Evolutionary conservation across 2,888 invertebrate genomes (phyloP), one percentile per base, ranked within the genome.

Genomic region (Dasysyrphus albostriatus): DNA sequence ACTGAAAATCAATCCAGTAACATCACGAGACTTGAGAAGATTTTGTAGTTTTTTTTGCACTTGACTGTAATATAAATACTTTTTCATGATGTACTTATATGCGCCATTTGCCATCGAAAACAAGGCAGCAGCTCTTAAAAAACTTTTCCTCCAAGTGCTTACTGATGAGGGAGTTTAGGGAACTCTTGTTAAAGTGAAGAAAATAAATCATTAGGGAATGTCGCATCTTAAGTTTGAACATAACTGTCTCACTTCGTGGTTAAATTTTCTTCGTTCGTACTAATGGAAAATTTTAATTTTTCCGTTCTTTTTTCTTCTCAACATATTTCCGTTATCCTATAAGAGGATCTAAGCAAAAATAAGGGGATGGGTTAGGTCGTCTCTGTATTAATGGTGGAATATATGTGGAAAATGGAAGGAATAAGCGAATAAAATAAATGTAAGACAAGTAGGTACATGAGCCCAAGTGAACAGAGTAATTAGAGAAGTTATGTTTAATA

Each of bases 201-300:
- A 69, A 69, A 69, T 69, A 69, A 49, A 54, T 69, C 69, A 24
- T 49, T 69, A 37, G 54, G 69, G 69, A 69, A 54, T 54, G 37
- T 54, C 69, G 39, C 54, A 69, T 67, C 67, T 67, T 49, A 67
- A 67, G 49, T 34, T 42, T 49, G 49, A 49, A 49, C 49, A 69
- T 39, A 39, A 69, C 69, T 54, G 51, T 69, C 69, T 54, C 51
- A 19, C 34, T 19, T 39, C 54, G 54, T 69, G 51, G 67, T 69
- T 49, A 54, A 54, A 67, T 37, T 49, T 67, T 49, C 34, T 8
- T 67, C 32, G 44, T 32, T 69, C 37, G 39, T 51, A 69, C 69
- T 54, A 69, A 69, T 69, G 51, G 69, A 54, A 69, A 69, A 54
- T 69, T 69, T 32, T 49, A 69, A 69, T 69, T n/a, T 39, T 51